Evolutionary conservation across 2,888 invertebrate genomes (phyloP).

Genomic region (Drosophila crucigera): DNA sequence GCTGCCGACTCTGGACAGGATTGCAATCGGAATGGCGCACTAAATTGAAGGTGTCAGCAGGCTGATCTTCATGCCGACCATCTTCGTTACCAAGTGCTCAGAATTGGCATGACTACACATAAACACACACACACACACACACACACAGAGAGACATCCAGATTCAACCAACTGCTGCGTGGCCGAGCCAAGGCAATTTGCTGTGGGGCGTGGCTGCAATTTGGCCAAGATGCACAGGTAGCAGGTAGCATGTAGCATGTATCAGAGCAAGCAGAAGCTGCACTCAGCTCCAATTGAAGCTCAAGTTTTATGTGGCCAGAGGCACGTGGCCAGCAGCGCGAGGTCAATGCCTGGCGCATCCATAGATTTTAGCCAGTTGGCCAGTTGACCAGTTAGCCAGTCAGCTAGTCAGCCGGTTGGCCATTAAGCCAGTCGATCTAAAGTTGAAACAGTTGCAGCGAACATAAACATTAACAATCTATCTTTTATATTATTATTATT

Average conservation of each 20-base stretch:
- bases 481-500: not conserved
- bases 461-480: not conserved
- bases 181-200: conserved; percentile 45
- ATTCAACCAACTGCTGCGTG: conserved; percentile 45
- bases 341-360: conserved; percentile 59
- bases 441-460: not conserved
- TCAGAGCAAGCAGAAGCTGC: conserved; percentile 42
- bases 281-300: conserved; percentile 45
- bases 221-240: conserved; percentile 59
- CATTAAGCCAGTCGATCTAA: not conserved
- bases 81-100: conserved; percentile 23
- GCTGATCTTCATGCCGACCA: conserved; percentile 54
- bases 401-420: not conserved
- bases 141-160: not conserved
- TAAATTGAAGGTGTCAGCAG: conserved; percentile 71
- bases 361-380: not conserved
- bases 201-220: conserved; percentile 69
- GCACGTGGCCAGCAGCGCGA: conserved; percentile 62
- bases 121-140: not conserved
- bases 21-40: conserved; percentile 27
- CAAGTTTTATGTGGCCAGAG: conserved; percentile 52
- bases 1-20: conserved; percentile 10
- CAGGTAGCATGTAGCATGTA: conserved; percentile 5
- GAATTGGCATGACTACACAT: conserved; percentile 23
- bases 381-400: not conserved